Percentiles rank a stretch among this genome's conserved stretches.
phyloP scores from a whole-genome alignment of 2,113 vertebrate species.

The Pseudolaguvia tuberculata region DNA sequence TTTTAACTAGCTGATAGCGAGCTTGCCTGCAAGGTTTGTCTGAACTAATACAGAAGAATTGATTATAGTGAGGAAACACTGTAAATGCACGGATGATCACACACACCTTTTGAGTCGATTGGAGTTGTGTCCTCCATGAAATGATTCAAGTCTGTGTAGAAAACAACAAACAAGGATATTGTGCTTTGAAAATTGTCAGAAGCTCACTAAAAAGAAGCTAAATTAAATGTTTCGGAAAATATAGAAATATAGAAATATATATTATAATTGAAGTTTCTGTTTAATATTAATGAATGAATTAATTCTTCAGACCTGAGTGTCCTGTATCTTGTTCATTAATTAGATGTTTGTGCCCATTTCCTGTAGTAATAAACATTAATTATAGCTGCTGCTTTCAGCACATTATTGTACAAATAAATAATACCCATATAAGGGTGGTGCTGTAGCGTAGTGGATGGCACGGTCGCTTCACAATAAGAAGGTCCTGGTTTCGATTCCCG shows the following conservation, averaged over 20 bases:
- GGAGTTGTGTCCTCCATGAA: conserved; percentile 39
- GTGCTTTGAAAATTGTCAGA: not conserved
- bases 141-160: conserved; percentile 39
- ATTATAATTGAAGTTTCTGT: not conserved
- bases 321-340: conserved; percentile 52
- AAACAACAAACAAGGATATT: not conserved
- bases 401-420: not conserved
- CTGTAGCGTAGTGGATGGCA: too few species aligned
- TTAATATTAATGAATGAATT: not conserved
- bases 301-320: conserved; percentile 54
- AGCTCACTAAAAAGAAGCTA: not conserved
- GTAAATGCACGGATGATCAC: not conserved
- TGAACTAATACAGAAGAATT: not conserved
- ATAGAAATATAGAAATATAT: not conserved
- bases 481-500: too few species aligned
- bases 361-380: conserved; percentile 47
- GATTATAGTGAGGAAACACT: not conserved
- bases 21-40: not conserved
- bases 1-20: too few species aligned
- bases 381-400: not conserved
- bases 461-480: too few species aligned
- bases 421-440: not conserved
- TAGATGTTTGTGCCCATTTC: conserved; percentile 67
- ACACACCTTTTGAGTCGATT: conserved; percentile 42
- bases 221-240: not conserved